Conservation (phyloP, 2,888 invertebrate genomes). For the Synergus itoensis region DNA sequence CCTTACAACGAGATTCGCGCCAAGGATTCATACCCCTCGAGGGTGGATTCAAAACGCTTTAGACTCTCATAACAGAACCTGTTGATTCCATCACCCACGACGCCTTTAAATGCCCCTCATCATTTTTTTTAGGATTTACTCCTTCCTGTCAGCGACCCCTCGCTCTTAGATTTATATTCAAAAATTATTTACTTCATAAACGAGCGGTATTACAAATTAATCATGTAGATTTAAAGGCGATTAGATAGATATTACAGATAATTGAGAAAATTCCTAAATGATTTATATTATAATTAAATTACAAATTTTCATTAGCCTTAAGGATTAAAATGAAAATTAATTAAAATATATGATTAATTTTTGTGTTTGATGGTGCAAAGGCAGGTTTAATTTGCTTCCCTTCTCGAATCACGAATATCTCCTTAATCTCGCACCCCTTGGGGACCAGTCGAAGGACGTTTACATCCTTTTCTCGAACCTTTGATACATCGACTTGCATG, state of each 20-base stretch:
- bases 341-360: neutral
- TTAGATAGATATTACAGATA: too few relatives aligned
- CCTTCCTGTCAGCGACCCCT: neutral
- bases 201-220: too few relatives aligned
- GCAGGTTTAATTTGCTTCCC: slow-evolving; percentile 1
- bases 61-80: slow-evolving; percentile 76
- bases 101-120: slow-evolving; percentile 22
- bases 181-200: neutral
- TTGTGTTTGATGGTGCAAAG: neutral
- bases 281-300: neutral
- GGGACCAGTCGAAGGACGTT: neutral
- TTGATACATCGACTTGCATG: neutral
- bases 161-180: neutral
- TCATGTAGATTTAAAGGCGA: too few relatives aligned
- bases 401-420: neutral
- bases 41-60: slow-evolving; percentile 77
- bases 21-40: slow-evolving; percentile 72
- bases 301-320: neutral
- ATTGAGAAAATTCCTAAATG: too few relatives aligned
- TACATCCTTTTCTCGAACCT: neutral
- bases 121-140: slow-evolving; percentile 12
- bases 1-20: slow-evolving; percentile 71
- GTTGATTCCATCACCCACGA: slow-evolving; percentile 68
- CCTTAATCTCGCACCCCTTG: slow-evolving; percentile 21
- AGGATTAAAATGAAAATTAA: neutral